Conservation (phyloP, 2,888 invertebrate genomes). For the Sphecodes monilicornis region DNA sequence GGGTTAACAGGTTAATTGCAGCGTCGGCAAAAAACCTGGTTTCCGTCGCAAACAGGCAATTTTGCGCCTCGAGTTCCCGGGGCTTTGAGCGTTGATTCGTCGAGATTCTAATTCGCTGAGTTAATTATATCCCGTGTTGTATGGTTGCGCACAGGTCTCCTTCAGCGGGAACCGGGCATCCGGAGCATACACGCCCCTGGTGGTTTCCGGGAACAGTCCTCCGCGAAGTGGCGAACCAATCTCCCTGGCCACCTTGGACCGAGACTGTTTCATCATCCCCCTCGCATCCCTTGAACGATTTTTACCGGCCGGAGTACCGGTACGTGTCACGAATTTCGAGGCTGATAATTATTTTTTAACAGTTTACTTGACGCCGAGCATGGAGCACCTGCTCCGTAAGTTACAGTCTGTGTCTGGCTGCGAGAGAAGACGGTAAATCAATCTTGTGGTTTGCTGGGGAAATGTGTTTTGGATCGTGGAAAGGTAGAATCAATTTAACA, state of each 20-base stretch:
- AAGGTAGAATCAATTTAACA: too few relatives aligned
- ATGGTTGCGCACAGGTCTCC: slow-evolving; percentile 79
- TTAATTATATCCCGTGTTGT: slow-evolving; percentile 43
- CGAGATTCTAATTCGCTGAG: background rate
- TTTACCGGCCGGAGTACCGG: slow-evolving; percentile 95
- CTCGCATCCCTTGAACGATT: slow-evolving; percentile 95
- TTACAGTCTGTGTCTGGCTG: too few relatives aligned
- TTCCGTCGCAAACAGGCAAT: background rate
- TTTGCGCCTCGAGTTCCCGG: background rate
- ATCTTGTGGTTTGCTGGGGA: too few relatives aligned
- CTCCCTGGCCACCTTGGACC: slow-evolving; percentile 92
- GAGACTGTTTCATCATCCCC: slow-evolving; percentile 97
- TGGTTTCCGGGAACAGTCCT: slow-evolving; percentile 83
- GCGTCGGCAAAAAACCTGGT: background rate
- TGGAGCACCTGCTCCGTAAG: background rate
- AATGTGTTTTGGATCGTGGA: background rate
- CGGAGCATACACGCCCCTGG: slow-evolving; percentile 81
- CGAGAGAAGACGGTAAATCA: too few relatives aligned
- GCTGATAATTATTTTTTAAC: background rate
- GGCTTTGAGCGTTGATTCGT: background rate
- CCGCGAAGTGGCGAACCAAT: slow-evolving; percentile 89
- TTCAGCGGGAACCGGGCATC: slow-evolving; percentile 81
- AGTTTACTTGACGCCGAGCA: background rate
- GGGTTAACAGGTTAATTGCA: slow-evolving; percentile 2
- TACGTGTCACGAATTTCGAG: slow-evolving; percentile 81